Evolutionary conservation across 2,888 invertebrate species (phyloP), one percentile per base, ranked within the genome.

Genomic region (Toxonevra muliebris): DNA sequence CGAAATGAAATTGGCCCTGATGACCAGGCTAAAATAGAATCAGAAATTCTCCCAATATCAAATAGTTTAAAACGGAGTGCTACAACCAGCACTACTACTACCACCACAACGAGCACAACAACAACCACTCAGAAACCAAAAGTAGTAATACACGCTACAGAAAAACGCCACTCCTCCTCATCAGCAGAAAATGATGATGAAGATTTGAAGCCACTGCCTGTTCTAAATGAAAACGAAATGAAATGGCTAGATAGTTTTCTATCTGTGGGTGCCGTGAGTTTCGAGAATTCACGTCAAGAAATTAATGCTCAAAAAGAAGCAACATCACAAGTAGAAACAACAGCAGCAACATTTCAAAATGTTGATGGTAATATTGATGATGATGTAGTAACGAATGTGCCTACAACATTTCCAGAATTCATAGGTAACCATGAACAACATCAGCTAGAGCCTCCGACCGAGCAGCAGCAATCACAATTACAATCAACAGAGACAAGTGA

Each of bases 161-260:
- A 48, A 4, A 2, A 15, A 11, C 17, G 7, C 7, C 8, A 7
- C 8, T 7, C 42, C 9, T n/a, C 11, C 9, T 48, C 13, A 30
- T 30, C 11, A 13, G 61, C 19, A 1, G 20, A 58, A 45, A 65
- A 42, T 43, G 55, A 60, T 41, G 65, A 45, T 41, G 68, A 69
- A 12, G 43, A 54, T 9, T 66, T 66, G n/a, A 74, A 76, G 65
- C 71, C 72, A 62, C 71, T 75, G 57, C 75, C 76, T 40, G 79
- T 79, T 66, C 75, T 83, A 13, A 82, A 72, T 69, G 79, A 77
- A 70, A 77, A 78, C 72, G 84, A 84, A 69, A 80, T 81, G 75
- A 83, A 80, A 59, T 83, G 83, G 83, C 71, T 83, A 69, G 84
- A 83, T 74, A 80, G 82, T 66, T 75, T 82, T 69, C 77, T 84